phyloP scores from a whole-genome alignment of 2,888 invertebrate genomes.

The Elysia crispata region DNA sequence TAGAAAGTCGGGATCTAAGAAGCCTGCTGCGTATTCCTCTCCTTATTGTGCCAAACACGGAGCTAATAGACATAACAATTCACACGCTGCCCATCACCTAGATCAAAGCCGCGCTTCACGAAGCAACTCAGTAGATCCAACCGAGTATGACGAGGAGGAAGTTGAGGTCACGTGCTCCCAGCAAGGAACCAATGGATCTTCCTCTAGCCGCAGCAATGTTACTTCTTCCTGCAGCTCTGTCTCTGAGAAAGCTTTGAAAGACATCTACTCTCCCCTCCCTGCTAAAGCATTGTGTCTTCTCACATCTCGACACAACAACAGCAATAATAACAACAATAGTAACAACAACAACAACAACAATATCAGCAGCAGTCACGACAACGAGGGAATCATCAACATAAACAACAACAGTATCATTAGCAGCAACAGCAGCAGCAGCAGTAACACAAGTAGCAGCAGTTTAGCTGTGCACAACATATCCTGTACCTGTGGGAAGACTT shows the following conservation, averaged over 20 bases:
- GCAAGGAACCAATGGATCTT: too few relatives aligned
- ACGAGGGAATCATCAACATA: neutral
- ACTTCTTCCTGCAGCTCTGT: neutral
- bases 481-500: too few relatives aligned
- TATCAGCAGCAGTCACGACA: neutral
- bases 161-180: neutral
- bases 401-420: too few relatives aligned
- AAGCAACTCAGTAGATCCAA: too few relatives aligned
- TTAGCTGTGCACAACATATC: too few relatives aligned
- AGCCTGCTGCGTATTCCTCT: too few relatives aligned
- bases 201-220: too few relatives aligned
- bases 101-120: neutral
- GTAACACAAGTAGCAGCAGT: too few relatives aligned
- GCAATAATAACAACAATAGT: too few relatives aligned
- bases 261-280: constrained; percentile 47
- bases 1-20: too few relatives aligned
- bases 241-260: constrained; percentile 42
- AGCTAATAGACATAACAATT: neutral
- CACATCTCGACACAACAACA: constrained; percentile 21
- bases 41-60: too few relatives aligned
- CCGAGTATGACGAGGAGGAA: neutral
- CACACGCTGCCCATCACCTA: constrained; percentile 3
- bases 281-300: constrained; percentile 41
- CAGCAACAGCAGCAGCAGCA: too few relatives aligned
- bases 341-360: neutral